These are phyloP conservation scores for Perca fluviatilis DNA, from an alignment of 2,113 vertebrate species.

Conservation along the genomic window DNA sequence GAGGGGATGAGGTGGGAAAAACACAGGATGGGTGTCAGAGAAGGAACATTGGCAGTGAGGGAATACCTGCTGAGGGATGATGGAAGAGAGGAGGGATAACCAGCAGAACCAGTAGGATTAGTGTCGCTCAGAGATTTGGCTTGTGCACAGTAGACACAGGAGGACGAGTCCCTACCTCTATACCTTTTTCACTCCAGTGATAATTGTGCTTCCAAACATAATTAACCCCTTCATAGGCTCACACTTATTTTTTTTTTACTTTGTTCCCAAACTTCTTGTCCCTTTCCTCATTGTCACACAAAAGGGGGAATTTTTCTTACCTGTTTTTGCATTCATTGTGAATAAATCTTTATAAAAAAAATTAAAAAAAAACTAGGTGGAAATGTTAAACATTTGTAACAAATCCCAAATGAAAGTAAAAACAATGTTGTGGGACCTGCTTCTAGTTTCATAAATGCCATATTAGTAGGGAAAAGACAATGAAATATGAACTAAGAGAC, in stretches of 20 bases:
- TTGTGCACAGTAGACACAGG: conserved; percentile 54
- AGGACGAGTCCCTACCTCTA: conserved; percentile 46
- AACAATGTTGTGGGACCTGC: neutral
- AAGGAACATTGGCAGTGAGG: conserved; percentile 66
- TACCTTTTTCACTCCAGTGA: conserved; percentile 59
- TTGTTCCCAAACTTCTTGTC: neutral
- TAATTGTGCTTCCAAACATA: conserved; percentile 63
- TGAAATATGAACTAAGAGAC: neutral
- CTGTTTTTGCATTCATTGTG: neutral
- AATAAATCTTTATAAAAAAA: neutral
- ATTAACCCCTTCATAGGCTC: conserved; percentile 28
- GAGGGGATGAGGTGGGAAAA: conserved; percentile 47
- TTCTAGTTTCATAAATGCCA: conserved; percentile 1
- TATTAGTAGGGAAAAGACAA: neutral
- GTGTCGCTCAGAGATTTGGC: conserved; percentile 77
- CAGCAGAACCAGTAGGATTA: conserved; percentile 81
- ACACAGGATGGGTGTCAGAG: conserved; percentile 40
- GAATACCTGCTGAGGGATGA: conserved; percentile 68
- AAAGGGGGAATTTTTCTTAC: neutral
- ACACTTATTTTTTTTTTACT: neutral
- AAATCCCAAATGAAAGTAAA: neutral
- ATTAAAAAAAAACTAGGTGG: too few relatives aligned
- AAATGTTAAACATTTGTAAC: neutral
- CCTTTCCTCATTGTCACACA: neutral
- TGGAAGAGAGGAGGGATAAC: conserved; percentile 62